A percentile compares a stretch with the other conserved stretches of the same genome.
Conservation (phyloP, 2,888 invertebrate species). For the Andrena bicolor region DNA sequence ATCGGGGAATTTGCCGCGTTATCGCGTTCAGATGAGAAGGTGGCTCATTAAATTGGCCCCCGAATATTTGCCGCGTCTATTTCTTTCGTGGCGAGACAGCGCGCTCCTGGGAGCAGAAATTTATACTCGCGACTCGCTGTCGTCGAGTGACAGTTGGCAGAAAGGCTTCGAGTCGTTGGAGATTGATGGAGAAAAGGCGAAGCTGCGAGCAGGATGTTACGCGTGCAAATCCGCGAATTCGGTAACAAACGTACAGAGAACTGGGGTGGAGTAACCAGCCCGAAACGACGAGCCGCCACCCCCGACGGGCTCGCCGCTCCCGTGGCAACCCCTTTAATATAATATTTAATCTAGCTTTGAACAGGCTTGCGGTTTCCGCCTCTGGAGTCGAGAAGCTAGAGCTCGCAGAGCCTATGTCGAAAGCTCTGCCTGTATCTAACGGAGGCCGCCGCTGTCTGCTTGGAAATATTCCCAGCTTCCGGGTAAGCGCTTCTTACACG, state of each 20-base stretch:
- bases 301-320: constrained; percentile 77
- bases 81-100: constrained; percentile 28
- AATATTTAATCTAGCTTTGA: constrained; percentile 86
- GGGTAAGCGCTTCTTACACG: constrained; percentile 35
- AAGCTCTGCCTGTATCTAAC: constrained; percentile 65
- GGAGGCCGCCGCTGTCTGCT: constrained; percentile 60
- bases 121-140: neutral
- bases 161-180: neutral
- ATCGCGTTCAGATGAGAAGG: constrained; percentile 66
- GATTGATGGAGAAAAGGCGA: neutral
- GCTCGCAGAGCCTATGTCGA: constrained; percentile 75
- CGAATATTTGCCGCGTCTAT: constrained; percentile 33
- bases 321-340: constrained; percentile 85
- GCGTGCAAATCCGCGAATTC: constrained; percentile 59
- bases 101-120: neutral
- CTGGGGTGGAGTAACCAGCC: constrained; percentile 48
- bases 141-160: neutral
- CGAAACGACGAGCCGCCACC: constrained; percentile 69
- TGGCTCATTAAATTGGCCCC: constrained; percentile 73
- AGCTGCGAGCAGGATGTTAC: constrained; percentile 37
- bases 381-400: constrained; percentile 80
- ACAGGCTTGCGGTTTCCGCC: constrained; percentile 85
- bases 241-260: constrained; percentile 55
- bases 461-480: constrained; percentile 71
- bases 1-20: constrained; percentile 75